Evolutionary conservation across 2,113 vertebrate species (phyloP), one percentile per base, ranked within the genome.

Genomic region (Pseudopodoces humilis): DNA sequence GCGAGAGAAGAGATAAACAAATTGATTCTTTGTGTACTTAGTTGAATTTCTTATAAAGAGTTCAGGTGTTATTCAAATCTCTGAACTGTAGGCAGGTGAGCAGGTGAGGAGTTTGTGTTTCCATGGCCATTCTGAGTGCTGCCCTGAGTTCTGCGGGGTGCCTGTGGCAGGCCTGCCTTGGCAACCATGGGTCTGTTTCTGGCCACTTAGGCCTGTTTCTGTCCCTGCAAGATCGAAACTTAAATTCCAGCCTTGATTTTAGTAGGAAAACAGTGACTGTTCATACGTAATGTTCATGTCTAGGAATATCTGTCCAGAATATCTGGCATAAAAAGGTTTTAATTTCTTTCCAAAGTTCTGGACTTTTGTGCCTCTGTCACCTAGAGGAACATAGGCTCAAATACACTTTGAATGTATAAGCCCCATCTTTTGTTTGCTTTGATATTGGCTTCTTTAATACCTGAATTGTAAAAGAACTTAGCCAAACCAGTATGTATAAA

Each of bases 101-200:
- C 12, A 39, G 27, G 3, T 0, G n/a, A 35, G 47, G 27, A 47
- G 24, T 76, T 31, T 41, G 41, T 31, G 6, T 43, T 74, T 62
- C 43, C 19, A 1, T 15, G 83, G 67, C 39, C 2, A 1, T 49
- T 44, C 28, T 3, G 8, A 6, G 31, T 0, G 0, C 6, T 53
- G 70, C 11, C 3, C 33, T 0, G 0, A 3, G 46, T 9, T 19
- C 25, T 52, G 24, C 1, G 7, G 28, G 31, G 30, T 9, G 31
- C 9, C 33, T 28, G 14, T 10, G 33, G 10, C 44, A 46, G 50
- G 3, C 7, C 0, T 2, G 8, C 46, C 56, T 68, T 30, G 46
- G 23, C 55, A 50, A 25, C 0, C 0, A 0, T n/a, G 28, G 6
- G 2, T 13, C 0, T 0, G 2, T 28, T 64, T 30, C n/a, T 77